phyloP scores from a whole-genome alignment of 2,888 invertebrate genomes.

The Lepetodrilus schrolli region DNA sequence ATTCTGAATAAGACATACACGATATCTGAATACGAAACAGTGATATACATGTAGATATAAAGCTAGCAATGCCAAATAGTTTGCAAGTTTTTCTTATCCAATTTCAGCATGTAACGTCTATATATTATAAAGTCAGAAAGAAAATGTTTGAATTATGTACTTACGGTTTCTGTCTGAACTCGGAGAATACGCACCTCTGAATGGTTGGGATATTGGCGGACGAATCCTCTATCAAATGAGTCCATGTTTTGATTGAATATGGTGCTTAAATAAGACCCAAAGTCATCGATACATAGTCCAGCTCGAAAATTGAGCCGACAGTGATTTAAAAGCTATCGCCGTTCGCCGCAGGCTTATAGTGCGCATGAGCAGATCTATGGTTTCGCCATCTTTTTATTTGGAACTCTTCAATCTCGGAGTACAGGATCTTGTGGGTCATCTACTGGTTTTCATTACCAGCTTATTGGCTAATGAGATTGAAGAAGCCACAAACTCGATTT shows the following conservation, averaged over 20 bases:
- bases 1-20: too few species aligned
- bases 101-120: too few species aligned
- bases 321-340: constrained; percentile 30
- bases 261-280: constrained; percentile 23
- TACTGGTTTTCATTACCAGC: constrained; percentile 24
- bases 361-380: constrained; percentile 13
- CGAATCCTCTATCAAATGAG: background rate
- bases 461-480: constrained; percentile 36
- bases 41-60: too few species aligned
- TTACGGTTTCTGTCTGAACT: too few species aligned
- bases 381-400: constrained; percentile 30
- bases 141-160: too few species aligned
- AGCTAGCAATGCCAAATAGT: too few species aligned
- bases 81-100: too few species aligned
- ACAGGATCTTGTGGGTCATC: constrained; percentile 18
- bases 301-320: constrained; percentile 20
- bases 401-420: constrained; percentile 24
- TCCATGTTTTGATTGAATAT: constrained; percentile 5
- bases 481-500: constrained; percentile 13
- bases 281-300: constrained; percentile 19
- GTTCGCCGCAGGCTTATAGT: constrained; percentile 14
- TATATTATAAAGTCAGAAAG: too few species aligned
- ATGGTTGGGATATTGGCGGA: too few species aligned
- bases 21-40: too few species aligned
- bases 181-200: background rate